phyloP scores from a whole-genome alignment of 2,113 vertebrate genomes.

The Callithrix jacchus region DNA sequence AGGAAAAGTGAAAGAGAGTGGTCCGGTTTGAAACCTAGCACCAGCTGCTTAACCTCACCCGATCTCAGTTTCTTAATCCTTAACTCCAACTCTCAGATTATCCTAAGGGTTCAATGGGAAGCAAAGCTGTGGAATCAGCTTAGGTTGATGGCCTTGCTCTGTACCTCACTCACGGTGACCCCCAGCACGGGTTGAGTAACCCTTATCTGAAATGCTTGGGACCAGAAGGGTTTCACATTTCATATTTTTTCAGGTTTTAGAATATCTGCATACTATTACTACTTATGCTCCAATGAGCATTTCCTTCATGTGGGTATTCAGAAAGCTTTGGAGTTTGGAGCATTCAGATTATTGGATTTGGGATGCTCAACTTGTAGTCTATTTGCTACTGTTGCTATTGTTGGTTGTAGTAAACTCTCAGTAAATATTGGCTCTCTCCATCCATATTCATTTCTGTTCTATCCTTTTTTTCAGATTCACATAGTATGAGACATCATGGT shows the following conservation, averaged over 20 bases:
- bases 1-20: background rate
- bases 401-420: background rate
- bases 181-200: background rate
- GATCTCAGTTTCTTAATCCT: background rate
- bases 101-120: background rate
- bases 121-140: background rate
- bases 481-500: background rate
- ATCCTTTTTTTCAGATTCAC: background rate
- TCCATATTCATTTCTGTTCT: background rate
- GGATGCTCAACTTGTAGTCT: background rate
- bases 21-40: constrained; percentile 44
- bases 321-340: background rate
- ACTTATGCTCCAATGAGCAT: background rate
- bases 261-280: background rate
- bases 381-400: background rate
- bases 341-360: background rate
- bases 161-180: background rate
- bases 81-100: background rate
- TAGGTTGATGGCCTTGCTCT: background rate
- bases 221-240: background rate
- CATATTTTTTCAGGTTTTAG: background rate
- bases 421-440: background rate
- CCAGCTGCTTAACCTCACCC: background rate
- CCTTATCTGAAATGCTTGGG: background rate
- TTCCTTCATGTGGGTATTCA: background rate